Evolutionary conservation across 2,797 vertebrate genomes (phyloP), one percentile per base, ranked within the genome.

Genomic region (Hemitrygon akajei): DNA sequence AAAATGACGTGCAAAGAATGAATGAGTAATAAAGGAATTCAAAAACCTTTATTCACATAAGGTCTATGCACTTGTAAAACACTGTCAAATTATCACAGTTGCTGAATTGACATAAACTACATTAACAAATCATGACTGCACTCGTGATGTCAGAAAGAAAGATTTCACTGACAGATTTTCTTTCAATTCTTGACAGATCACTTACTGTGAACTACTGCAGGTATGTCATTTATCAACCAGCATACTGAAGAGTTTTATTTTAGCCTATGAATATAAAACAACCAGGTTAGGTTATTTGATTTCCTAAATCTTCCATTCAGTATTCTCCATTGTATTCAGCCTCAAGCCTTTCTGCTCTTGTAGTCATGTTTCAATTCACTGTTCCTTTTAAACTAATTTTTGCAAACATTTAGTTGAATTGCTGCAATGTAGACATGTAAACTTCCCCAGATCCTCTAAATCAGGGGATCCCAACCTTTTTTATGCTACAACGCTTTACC

Each of bases 131-230:
- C 91, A 76, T 76, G 71, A 76, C 91, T 93, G 71, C 56, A 93
- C 91, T 93, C 91, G 93, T 75, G 91, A 76, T 76, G 91, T 93
- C 91, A 93, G 66, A 93, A 93, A 76, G 91, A 93, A 93, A 93
- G 91, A 93, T 93, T 76, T 93, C 91, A 76, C 91, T 76, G 91
- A 93, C 91, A 93, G 91, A 71, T 93, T 93, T 93, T 93, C 91
- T 93, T 93, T 76, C 91, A 93, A 76, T 75, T 56, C 91, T 93
- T 93, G 91, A 93, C 91, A 93, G 91, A 93, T 93, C 76, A 93
- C 91, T 73, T 93, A 93, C 91, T 93, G 91, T 75, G 91, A 93
- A 75, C 91, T 76, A 93, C 71, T 93, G 73, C 91, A 93, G 89
- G 91, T 93, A 93, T 93, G 66, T 76, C 71, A 93, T 93, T 69